Percentiles rank a stretch among this genome's conserved stretches.
These are phyloP conservation scores for Sceloporus undulatus DNA, from an alignment of 2,113 vertebrate species.

Conservation along the genomic window DNA sequence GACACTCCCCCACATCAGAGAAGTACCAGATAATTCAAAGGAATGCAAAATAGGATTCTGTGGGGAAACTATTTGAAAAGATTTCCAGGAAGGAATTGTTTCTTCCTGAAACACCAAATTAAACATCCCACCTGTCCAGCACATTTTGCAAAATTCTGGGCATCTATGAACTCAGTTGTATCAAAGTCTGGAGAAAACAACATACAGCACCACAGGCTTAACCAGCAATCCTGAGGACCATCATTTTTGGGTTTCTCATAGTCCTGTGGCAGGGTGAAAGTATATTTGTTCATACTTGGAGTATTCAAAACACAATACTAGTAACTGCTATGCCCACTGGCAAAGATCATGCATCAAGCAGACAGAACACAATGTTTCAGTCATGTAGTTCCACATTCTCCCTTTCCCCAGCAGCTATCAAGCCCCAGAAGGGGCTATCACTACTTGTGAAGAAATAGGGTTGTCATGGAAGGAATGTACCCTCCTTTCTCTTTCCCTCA, in stretches of 20 bases:
- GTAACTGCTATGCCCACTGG: too few relatives aligned
- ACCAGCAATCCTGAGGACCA: neutral
- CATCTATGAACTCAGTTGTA: neutral
- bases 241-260: too few relatives aligned
- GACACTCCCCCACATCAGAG: neutral
- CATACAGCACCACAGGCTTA: neutral
- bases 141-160: neutral
- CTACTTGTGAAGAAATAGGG: too few relatives aligned
- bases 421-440: too few relatives aligned
- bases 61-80: neutral
- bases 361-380: too few relatives aligned
- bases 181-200: neutral
- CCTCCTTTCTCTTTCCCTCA: too few relatives aligned
- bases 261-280: too few relatives aligned
- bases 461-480: too few relatives aligned
- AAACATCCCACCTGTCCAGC: neutral
- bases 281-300: neutral
- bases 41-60: conserved; percentile 17
- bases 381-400: too few relatives aligned
- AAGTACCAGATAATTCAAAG: neutral
- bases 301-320: neutral
- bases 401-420: too few relatives aligned
- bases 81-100: neutral
- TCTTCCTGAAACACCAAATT: neutral
- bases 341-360: too few relatives aligned